Percentiles rank a stretch among this genome's conserved stretches.
Evolutionary conservation across 2,113 vertebrate genomes (phyloP).

Genomic region (Siphamia tubifer): DNA sequence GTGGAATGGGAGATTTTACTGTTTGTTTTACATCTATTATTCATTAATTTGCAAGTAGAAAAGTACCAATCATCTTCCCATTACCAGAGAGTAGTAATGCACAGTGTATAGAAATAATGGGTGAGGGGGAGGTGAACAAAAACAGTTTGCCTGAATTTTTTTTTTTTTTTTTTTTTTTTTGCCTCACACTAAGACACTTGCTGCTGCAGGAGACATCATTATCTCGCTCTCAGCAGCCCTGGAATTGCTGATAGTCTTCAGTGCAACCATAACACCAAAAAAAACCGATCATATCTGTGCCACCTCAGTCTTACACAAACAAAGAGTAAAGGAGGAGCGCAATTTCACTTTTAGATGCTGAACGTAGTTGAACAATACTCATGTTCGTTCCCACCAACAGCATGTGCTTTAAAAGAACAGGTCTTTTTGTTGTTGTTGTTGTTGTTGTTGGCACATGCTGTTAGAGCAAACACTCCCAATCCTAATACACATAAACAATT

Average conservation of each 20-base stretch:
- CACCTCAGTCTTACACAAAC: background rate
- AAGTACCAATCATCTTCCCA: background rate
- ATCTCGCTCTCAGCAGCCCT: conserved; percentile 28
- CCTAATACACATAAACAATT: conserved; percentile 6
- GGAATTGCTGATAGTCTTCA: conserved; percentile 18
- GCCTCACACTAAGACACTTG: background rate
- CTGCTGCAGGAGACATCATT: conserved; percentile 39
- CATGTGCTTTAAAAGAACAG: background rate
- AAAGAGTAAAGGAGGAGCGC: background rate
- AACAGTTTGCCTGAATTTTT: no score
- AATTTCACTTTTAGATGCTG: background rate
- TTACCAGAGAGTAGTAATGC: background rate
- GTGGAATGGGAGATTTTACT: background rate
- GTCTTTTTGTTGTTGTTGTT: background rate
- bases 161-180: no score
- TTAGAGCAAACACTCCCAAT: background rate
- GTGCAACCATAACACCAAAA: conserved; percentile 10
- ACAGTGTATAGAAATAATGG: background rate
- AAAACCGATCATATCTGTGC: conserved; percentile 15
- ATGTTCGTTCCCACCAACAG: background rate
- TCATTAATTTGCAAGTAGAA: background rate
- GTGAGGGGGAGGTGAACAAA: background rate
- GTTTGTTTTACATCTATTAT: background rate
- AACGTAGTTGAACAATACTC: background rate
- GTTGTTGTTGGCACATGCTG: background rate